Conservation (phyloP, 2,113 vertebrate genomes). For the Himantopus leucocephalus region DNA sequence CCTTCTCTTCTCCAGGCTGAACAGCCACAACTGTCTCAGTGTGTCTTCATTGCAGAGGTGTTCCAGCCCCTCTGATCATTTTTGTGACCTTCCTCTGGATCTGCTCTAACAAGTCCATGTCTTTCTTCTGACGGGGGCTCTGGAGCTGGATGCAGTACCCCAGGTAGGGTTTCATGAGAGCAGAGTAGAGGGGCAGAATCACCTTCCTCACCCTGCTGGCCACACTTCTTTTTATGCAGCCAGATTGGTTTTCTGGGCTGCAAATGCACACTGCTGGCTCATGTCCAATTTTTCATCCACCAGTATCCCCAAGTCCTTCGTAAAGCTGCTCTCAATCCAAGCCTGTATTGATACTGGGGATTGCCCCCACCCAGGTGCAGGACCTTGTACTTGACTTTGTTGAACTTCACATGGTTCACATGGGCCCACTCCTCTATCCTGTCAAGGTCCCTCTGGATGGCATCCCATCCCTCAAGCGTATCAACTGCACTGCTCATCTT, state of each 20-base stretch:
- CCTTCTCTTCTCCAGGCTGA: not conserved
- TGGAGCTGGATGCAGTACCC: not conserved
- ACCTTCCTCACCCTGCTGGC: not conserved
- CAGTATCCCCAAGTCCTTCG: not conserved
- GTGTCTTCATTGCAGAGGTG: not conserved
- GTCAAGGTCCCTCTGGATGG: too few species aligned
- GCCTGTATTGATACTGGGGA: too few species aligned
- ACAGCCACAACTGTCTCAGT: not conserved
- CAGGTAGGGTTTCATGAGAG: not conserved
- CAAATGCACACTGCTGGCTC: not conserved
- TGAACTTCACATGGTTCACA: not conserved
- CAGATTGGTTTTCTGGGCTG: not conserved
- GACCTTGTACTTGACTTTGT: too few species aligned
- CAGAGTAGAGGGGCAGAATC: not conserved
- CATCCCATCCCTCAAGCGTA: rapidly evolving
- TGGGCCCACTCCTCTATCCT: not conserved
- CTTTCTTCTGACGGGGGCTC: not conserved
- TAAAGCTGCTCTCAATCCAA: too few species aligned
- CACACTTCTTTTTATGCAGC: not conserved
- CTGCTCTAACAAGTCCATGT: not conserved
- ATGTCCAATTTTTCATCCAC: not conserved
- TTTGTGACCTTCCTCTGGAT: not conserved
- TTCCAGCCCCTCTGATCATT: not conserved
- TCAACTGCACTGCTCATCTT: too few species aligned
- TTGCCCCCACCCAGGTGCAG: too few species aligned